Conservation (phyloP, 2,888 invertebrate species). For the Polydrusus pterygomalis region DNA sequence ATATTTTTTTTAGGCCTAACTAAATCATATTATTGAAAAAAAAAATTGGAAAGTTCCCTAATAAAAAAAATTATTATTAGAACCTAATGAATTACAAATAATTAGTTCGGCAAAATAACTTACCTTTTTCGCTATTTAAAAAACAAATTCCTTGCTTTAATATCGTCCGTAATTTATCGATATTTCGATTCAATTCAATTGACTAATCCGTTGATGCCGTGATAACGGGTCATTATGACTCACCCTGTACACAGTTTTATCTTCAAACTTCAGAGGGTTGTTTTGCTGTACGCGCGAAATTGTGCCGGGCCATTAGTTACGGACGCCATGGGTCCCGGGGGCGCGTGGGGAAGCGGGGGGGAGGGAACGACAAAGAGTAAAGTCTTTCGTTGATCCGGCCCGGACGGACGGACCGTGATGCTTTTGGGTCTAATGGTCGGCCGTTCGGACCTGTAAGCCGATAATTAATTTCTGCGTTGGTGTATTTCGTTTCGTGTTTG, state of each 20-base stretch:
- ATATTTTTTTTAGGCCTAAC: too few species aligned
- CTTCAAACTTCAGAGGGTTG: slow-evolving; percentile 38
- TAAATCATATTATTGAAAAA: too few species aligned
- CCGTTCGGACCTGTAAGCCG: slow-evolving; percentile 21
- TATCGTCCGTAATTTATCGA: not conserved
- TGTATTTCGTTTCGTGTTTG: slow-evolving; percentile 7
- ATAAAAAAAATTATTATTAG: too few species aligned
- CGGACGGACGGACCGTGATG: slow-evolving; percentile 36
- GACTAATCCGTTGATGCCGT: not conserved
- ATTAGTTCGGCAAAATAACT: too few species aligned
- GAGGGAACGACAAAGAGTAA: slow-evolving; percentile 34
- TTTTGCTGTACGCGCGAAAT: slow-evolving; percentile 43
- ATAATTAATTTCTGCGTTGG: slow-evolving; percentile 31
- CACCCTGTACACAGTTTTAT: slow-evolving; percentile 34
- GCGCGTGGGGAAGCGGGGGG: not conserved
- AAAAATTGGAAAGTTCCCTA: too few species aligned
- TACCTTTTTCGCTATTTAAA: too few species aligned
- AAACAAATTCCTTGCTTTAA: too few species aligned
- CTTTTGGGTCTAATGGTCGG: slow-evolving; percentile 31
- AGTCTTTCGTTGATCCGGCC: slow-evolving; percentile 36
- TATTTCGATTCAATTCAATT: not conserved
- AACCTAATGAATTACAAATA: too few species aligned
- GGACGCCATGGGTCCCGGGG: slow-evolving; percentile 20
- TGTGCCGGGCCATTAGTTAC: slow-evolving; percentile 49
- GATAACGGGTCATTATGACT: slow-evolving; percentile 14